Conservation (phyloP, 2,888 invertebrate genomes). For the Drosophila neonasuta region DNA sequence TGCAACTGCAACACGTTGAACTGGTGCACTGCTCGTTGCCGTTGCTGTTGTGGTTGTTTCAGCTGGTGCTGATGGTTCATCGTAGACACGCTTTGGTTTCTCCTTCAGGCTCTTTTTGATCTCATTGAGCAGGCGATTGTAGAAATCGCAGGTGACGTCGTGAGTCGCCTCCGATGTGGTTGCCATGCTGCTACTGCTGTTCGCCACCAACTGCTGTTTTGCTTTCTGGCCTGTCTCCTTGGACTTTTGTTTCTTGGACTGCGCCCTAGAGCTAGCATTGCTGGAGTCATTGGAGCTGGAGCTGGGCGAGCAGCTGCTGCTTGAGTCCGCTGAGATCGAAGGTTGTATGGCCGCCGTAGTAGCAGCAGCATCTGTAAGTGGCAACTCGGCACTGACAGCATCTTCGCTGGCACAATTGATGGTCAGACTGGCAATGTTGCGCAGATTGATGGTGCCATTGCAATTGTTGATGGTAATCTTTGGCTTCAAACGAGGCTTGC, state of each 20-base stretch:
- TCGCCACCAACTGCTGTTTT: conserved; percentile 11
- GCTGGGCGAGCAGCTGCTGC: conserved; percentile 58
- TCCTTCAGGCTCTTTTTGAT: conserved; percentile 80
- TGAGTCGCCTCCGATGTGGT: conserved; percentile 67
- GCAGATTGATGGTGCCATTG: conserved; percentile 81
- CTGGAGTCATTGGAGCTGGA: conserved; percentile 75
- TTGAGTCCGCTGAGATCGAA: conserved; percentile 27
- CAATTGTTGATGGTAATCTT: conserved; percentile 82
- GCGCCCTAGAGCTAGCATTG: conserved; percentile 76
- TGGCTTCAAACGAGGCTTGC: conserved; percentile 78
- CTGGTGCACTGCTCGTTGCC: conserved; percentile 19
- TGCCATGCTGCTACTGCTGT: conserved; percentile 2
- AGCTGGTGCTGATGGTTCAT: conserved; percentile 13
- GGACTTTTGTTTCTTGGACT: conserved; percentile 73
- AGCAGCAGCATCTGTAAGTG: conserved; percentile 36
- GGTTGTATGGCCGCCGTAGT: conserved; percentile 27
- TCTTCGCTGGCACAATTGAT: conserved; percentile 81
- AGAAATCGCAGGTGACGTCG: conserved; percentile 81
- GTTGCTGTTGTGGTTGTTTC: conserved; percentile 8
- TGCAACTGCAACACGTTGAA: conserved; percentile 24
- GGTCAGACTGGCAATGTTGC: conserved; percentile 81
- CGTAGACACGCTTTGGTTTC: conserved; percentile 55
- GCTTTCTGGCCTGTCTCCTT: conserved; percentile 8
- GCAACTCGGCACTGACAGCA: conserved; percentile 72
- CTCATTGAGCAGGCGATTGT: conserved; percentile 81